phyloP scores from a whole-genome alignment of 2,113 vertebrate species.

The Raja brachyura region DNA sequence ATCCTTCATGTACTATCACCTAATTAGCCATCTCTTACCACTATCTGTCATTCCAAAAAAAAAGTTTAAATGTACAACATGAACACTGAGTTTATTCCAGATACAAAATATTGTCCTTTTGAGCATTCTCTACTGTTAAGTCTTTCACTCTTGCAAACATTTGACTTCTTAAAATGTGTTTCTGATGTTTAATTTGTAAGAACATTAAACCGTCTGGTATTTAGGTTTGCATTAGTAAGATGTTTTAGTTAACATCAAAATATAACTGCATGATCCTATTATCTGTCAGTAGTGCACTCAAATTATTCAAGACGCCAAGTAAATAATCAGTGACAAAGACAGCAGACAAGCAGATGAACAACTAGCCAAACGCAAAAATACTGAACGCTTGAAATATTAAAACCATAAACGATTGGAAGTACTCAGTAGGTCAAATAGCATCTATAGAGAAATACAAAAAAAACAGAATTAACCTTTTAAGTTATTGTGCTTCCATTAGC shows the following conservation, averaged over 20 bases:
- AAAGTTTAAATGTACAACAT: neutral
- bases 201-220: neutral
- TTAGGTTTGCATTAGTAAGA: neutral
- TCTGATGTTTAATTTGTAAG: neutral
- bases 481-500: too few relatives aligned
- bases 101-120: neutral
- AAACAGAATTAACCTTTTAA: too few relatives aligned
- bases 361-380: neutral
- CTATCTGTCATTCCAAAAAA: constrained; percentile 18
- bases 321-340: neutral
- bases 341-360: neutral
- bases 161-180: neutral
- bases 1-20: neutral
- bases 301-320: neutral
- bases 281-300: neutral
- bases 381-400: too few relatives aligned
- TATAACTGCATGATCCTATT: neutral
- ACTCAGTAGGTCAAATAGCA: too few relatives aligned
- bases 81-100: neutral
- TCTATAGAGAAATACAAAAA: too few relatives aligned
- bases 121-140: neutral
- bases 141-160: neutral
- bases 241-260: neutral
- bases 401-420: too few relatives aligned
- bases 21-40: neutral